These are phyloP conservation scores for Diploptera punctata DNA, from an alignment of 2,888 invertebrate genomes.

Conservation along the genomic window DNA sequence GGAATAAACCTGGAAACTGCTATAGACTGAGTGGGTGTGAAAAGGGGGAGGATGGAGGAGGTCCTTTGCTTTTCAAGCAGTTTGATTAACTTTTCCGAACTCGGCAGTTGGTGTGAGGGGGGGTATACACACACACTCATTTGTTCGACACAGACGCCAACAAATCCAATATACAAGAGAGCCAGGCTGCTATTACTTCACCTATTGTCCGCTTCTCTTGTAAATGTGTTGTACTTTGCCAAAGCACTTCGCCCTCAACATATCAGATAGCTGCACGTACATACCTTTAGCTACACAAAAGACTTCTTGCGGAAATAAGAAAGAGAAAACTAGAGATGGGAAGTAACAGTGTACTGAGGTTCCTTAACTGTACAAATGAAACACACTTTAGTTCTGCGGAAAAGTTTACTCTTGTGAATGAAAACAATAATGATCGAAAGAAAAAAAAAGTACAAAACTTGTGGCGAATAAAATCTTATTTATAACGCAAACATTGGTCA, in stretches of 20 bases:
- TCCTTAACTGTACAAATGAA: too few species aligned
- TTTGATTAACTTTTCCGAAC: slow-evolving; percentile 54
- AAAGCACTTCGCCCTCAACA: not conserved
- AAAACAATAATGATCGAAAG: too few species aligned
- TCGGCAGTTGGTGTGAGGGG: not conserved
- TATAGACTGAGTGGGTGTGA: not conserved
- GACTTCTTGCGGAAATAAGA: too few species aligned
- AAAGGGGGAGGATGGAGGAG: not conserved
- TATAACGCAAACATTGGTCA: too few species aligned
- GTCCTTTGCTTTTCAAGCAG: slow-evolving; percentile 42
- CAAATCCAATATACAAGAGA: slow-evolving; percentile 52
- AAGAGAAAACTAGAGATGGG: too few species aligned
- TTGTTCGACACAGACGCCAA: slow-evolving; percentile 59
- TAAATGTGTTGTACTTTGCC: slow-evolving; percentile 42
- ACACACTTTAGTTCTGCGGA: too few species aligned
- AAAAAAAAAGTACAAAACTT: too few species aligned
- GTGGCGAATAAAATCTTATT: too few species aligned
- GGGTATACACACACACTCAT: slow-evolving; percentile 51
- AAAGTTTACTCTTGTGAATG: too few species aligned
- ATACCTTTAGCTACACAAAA: too few species aligned
- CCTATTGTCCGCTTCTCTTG: slow-evolving; percentile 40
- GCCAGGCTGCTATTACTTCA: slow-evolving; percentile 29
- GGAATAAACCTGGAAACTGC: slow-evolving; percentile 11
- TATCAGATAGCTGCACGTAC: slow-evolving; percentile 5
- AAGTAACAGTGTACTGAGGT: too few species aligned